Conservation (phyloP, 2,888 invertebrate genomes). For the Drosophila siamana region DNA sequence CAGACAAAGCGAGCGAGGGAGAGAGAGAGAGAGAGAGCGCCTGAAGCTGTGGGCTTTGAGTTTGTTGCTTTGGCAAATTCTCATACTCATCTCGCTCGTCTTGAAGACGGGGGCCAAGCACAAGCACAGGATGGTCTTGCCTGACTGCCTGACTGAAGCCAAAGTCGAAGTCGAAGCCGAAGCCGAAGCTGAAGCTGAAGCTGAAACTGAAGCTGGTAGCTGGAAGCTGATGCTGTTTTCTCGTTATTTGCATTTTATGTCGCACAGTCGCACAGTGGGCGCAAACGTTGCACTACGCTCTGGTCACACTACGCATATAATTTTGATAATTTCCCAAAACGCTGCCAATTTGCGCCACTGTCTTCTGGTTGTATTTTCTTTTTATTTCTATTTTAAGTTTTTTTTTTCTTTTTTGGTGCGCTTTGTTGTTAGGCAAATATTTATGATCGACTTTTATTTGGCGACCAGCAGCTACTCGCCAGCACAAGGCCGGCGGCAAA, state of each 20-base stretch:
- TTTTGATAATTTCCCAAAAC: too few species aligned
- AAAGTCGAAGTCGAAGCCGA: background rate
- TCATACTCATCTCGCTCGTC: constrained; percentile 22
- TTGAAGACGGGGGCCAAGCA: too few species aligned
- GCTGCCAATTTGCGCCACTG: constrained; percentile 30
- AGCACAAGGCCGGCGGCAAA: constrained; percentile 34
- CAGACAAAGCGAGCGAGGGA: background rate
- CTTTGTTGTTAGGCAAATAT: constrained; percentile 68
- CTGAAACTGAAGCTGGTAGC: constrained; percentile 18
- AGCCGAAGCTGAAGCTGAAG: constrained; percentile 1
- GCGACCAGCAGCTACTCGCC: constrained; percentile 44
- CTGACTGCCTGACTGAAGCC: constrained; percentile 32
- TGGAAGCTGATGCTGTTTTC: constrained; percentile 34
- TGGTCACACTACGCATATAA: background rate
- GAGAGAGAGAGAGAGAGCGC: background rate
- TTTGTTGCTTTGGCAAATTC: constrained; percentile 26
- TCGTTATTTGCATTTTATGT: constrained; percentile 74
- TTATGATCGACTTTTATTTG: constrained; percentile 76
- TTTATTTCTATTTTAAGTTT: constrained; percentile 66
- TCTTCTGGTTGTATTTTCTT: too few species aligned
- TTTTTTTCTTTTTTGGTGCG: too few species aligned
- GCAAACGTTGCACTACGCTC: background rate
- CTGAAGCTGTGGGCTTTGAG: constrained; percentile 22
- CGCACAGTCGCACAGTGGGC: constrained; percentile 49
- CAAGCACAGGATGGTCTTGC: constrained; percentile 36